Evolutionary conservation across 1,140 invertebrate species (phyloP).

Genomic region (Hypsibius dujardini): DNA sequence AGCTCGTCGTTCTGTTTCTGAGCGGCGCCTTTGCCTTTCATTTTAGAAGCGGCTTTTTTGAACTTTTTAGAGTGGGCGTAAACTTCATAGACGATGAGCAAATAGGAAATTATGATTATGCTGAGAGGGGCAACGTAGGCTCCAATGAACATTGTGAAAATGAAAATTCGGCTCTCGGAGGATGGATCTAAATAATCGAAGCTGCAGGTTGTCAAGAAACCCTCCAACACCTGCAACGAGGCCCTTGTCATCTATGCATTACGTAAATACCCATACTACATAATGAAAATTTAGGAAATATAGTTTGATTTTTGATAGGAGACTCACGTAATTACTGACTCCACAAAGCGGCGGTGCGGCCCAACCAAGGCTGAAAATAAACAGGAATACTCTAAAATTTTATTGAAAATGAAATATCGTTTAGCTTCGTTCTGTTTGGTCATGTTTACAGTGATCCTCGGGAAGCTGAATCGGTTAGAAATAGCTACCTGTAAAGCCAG

Average conservation of each 20-base stretch:
- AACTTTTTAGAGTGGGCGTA: conserved; percentile 9
- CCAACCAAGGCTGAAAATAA: conserved; percentile 42
- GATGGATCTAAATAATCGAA: conserved; percentile 50
- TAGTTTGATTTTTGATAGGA: conserved; percentile 7
- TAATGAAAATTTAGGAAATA: not conserved
- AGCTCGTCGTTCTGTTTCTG: not conserved
- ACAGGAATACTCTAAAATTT: not conserved
- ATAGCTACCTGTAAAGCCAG: conserved; percentile 40
- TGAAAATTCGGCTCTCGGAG: conserved; percentile 25
- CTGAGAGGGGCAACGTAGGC: not conserved
- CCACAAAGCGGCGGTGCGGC: conserved; percentile 54
- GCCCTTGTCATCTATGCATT: conserved; percentile 3
- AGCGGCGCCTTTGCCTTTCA: not conserved
- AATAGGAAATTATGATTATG: not conserved
- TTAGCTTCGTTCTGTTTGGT: not conserved
- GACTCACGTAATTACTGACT: conserved; percentile 38
- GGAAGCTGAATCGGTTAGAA: not conserved
- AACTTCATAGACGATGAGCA: not conserved
- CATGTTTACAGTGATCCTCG: not conserved
- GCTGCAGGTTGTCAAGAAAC: conserved; percentile 64
- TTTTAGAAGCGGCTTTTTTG: not conserved
- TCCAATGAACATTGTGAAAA: conserved; percentile 2
- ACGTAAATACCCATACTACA: not conserved
- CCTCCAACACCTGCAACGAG: conserved; percentile 54
- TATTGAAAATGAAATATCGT: not conserved